These are phyloP conservation scores for Clepsis dumicolana DNA, from an alignment of 2,888 invertebrate genomes.

Conservation along the genomic window DNA sequence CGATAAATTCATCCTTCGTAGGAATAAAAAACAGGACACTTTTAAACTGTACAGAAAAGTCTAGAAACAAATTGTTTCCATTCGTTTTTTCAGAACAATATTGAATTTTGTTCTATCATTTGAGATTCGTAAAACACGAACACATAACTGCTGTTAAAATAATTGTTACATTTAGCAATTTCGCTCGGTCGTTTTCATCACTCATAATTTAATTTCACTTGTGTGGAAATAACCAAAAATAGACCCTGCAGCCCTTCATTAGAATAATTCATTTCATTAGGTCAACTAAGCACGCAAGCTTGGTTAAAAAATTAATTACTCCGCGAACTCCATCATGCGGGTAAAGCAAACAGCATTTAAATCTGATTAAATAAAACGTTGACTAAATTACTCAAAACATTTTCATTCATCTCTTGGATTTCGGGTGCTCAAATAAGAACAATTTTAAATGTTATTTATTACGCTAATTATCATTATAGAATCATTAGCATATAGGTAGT, in stretches of 20 bases:
- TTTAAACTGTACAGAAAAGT: neutral
- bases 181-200: neutral
- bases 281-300: conserved; percentile 69
- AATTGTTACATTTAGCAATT: neutral
- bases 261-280: conserved; percentile 80
- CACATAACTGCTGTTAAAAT: neutral
- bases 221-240: conserved; percentile 33
- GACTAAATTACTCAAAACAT: conserved; percentile 32
- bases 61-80: neutral
- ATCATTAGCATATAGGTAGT: too few species aligned
- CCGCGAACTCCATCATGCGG: conserved; percentile 44
- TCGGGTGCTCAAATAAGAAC: neutral
- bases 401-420: conserved; percentile 5
- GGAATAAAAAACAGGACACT: neutral
- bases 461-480: neutral
- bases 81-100: neutral
- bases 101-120: neutral
- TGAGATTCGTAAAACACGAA: neutral
- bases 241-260: conserved; percentile 63
- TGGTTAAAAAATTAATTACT: conserved; percentile 72
- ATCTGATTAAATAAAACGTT: conserved; percentile 32
- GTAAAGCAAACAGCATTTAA: conserved; percentile 31
- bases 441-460: conserved; percentile 17
- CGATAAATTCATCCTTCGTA: neutral
- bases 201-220: conserved; percentile 13